phyloP scores from a whole-genome alignment of 2,888 invertebrate species.

The Phaonia tiefii region DNA sequence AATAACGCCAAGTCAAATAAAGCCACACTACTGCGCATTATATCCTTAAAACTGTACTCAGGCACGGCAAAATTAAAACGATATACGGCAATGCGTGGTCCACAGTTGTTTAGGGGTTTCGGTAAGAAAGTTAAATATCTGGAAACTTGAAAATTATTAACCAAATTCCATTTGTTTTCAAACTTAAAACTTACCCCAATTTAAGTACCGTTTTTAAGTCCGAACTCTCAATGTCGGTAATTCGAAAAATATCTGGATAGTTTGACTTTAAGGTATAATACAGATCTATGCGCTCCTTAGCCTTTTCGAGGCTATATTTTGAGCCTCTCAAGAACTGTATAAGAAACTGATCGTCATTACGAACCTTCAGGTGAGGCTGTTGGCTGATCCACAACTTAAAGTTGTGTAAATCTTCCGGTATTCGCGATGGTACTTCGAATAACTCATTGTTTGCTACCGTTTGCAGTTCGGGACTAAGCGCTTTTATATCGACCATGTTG shows the following conservation, averaged over 20 bases:
- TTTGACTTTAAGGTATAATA: not conserved
- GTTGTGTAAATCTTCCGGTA: not conserved
- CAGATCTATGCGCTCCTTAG: not conserved
- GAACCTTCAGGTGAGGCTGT: not conserved
- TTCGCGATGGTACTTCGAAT: not conserved
- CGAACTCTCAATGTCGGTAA: not conserved
- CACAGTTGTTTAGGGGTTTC: not conserved
- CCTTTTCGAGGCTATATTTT: constrained; percentile 9
- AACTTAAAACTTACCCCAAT: not conserved
- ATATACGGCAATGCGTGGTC: not conserved
- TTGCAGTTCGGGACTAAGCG: not conserved
- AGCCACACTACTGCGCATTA: not conserved
- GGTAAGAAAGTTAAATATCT: not conserved
- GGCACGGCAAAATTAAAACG: not conserved
- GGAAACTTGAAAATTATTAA: no score
- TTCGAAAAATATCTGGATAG: not conserved
- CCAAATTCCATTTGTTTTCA: no score
- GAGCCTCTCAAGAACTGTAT: constrained; percentile 5
- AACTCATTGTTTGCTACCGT: not conserved
- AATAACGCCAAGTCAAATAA: not conserved
- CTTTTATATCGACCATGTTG: not conserved
- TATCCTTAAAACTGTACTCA: not conserved
- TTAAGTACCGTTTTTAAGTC: not conserved
- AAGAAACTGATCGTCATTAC: not conserved
- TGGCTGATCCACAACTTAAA: not conserved